These are phyloP conservation scores for Sebastes reedi DNA, from an alignment of 2,797 vertebrate species.

Conservation along the genomic window DNA sequence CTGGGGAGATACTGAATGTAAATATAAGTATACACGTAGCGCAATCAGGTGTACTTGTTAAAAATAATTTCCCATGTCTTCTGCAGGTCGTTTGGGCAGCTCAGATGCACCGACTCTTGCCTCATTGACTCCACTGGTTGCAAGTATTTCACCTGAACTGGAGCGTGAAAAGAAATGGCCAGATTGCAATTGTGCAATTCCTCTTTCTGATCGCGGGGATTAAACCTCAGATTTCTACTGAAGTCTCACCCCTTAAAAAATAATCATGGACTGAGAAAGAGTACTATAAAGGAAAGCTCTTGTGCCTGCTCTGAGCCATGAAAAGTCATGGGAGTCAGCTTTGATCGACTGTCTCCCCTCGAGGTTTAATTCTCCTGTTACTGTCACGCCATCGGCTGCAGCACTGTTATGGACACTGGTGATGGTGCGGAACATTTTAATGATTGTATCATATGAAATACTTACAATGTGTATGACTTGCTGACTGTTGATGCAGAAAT, in stretches of 20 bases:
- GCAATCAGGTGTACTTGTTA: not conserved
- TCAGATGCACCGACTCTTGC: conserved; percentile 89
- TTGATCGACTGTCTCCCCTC: conserved; percentile 22
- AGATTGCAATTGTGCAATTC: conserved; percentile 38
- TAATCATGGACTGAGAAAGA: conserved; percentile 38
- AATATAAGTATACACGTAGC: not conserved
- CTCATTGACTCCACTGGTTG: conserved; percentile 95
- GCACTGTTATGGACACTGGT: conserved; percentile 67
- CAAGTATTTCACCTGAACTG: conserved; percentile 93
- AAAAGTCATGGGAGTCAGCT: conserved; percentile 34
- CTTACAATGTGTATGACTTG: conserved; percentile 68
- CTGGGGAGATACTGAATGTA: not conserved
- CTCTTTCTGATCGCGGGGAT: conserved; percentile 35
- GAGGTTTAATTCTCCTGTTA: conserved; percentile 35
- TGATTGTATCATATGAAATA: conserved; percentile 55
- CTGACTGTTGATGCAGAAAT: conserved; percentile 77
- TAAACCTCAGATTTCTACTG: conserved; percentile 40
- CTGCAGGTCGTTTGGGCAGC: conserved; percentile 89
- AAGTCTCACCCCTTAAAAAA: conserved; percentile 35
- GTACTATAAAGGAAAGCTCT: conserved; percentile 23
- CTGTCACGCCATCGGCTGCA: conserved; percentile 55
- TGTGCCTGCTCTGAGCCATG: conserved; percentile 48
- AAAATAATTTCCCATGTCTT: not conserved
- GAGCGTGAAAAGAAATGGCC: not conserved
- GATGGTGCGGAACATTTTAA: conserved; percentile 35